Base-by-base conservation (phyloP, 2,797 vertebrate species). In the Catharus ustulatus region DNA sequence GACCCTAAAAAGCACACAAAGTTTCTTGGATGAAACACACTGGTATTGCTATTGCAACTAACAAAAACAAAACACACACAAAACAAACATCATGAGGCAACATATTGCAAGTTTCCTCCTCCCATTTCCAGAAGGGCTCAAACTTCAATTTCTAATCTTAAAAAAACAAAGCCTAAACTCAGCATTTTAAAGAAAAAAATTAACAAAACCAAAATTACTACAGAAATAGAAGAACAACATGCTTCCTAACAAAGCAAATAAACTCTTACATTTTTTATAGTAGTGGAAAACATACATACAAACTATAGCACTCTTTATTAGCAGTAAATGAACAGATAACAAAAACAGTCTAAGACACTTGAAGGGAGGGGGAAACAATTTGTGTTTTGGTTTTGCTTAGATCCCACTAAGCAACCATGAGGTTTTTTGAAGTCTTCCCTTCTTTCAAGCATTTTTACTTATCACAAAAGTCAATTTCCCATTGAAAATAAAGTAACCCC, bases 51-150 rank as follows among this genome's bases (percentile, higher is more conserved):
- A 71, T 9, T 81, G 54, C 68, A 80, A 74, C 57, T 72, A 64
- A 64, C 9, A 15, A 84, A 86, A 86, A 12, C 42, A 92, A 79
- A 87, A 63, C 43, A 71, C 30, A 46, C 43, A 80, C 38, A 89
- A 94, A 90, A 73, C 59, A 90, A 81, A 87, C 51, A 68, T 2
- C 57, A 4, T 36, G 68, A 58, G 40, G 62, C 52, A 85, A 43
- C 17, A 51, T 11, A 77, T 6, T 30, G 21, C 64, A 83, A 59
- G 52, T 40, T 91, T 62, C 29, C 75, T 61, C 42, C 64, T 91
- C 48, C 58, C n/a, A 0, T 61, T 87, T 86, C 84, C 66, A 66
- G 9, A 68, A 87, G 54, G 10, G 19, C 46, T 85, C 64, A 64
- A 69, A 78, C 34, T 67, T 82, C 45, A 51, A 29, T 3, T 5